These are phyloP conservation scores for Cottus gobio DNA, from an alignment of 2,113 vertebrate species.

Conservation along the genomic window DNA sequence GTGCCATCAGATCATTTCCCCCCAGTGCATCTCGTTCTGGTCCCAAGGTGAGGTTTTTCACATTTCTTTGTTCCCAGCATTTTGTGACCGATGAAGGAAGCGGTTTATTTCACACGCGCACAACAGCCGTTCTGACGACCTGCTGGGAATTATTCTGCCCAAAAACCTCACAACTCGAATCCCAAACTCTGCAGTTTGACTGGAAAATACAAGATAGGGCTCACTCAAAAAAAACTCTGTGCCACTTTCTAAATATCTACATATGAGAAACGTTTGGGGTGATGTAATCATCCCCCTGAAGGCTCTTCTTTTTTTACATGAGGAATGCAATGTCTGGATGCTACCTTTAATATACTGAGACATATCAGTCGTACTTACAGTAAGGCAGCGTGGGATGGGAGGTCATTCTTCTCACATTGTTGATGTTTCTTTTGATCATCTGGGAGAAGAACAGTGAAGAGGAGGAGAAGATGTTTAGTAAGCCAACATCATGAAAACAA, in stretches of 20 bases:
- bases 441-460: slow-evolving; percentile 70
- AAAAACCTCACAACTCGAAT: slow-evolving; percentile 27
- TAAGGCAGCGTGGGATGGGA: slow-evolving; percentile 98
- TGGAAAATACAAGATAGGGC: slow-evolving; percentile 23
- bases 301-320: background rate
- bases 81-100: slow-evolving; percentile 38
- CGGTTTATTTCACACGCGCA: slow-evolving; percentile 26
- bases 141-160: slow-evolving; percentile 19
- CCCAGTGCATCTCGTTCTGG: background rate
- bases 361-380: slow-evolving; percentile 86
- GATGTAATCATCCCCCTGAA: slow-evolving; percentile 34
- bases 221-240: no score
- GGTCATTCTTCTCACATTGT: slow-evolving; percentile 97
- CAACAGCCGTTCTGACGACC: background rate
- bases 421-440: slow-evolving; percentile 97
- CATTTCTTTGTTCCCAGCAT: slow-evolving; percentile 7
- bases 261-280: no score
- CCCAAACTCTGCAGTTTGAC: slow-evolving; percentile 17
- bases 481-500: slow-evolving; percentile 1
- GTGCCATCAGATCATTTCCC: background rate
- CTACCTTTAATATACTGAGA: slow-evolving; percentile 34
- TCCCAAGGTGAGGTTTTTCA: slow-evolving; percentile 32
- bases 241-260: no score
- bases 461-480: background rate
- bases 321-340: slow-evolving; percentile 19